A percentile compares a stretch with the other conserved stretches of the same genome.
Evolutionary conservation across 2,888 invertebrate genomes (phyloP).

Genomic region (Bimastos eiseni): DNA sequence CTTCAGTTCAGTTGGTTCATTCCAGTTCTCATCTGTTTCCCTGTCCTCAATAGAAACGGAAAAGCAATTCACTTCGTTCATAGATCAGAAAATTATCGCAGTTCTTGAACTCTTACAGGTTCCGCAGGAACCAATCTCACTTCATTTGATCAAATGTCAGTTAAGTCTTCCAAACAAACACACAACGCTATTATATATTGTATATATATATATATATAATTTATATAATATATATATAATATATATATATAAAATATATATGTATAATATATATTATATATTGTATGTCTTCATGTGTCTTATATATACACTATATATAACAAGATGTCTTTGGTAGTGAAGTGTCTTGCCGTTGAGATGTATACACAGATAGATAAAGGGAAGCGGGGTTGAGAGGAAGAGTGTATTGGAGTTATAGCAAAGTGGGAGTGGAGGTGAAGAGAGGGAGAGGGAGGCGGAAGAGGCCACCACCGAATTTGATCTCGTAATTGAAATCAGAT

Average conservation of each 20-base stretch:
- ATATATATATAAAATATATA: neutral
- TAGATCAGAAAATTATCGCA: neutral
- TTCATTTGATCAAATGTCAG: neutral
- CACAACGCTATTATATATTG: neutral
- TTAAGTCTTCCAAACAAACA: neutral
- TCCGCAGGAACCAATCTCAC: neutral
- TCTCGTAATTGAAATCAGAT: conserved; percentile 13
- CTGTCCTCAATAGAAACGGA: neutral
- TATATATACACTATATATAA: neutral
- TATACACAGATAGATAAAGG: neutral
- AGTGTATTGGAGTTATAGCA: neutral
- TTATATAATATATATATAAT: neutral
- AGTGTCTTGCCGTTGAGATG: neutral
- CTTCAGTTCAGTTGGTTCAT: neutral
- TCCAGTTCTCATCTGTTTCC: neutral
- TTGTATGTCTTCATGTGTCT: too few species aligned
- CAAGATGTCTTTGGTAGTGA: neutral
- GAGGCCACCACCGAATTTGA: neutral
- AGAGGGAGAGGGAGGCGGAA: neutral
- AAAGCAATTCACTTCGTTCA: neutral
- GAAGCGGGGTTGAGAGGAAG: neutral
- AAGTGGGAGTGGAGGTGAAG: neutral
- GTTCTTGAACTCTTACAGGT: conserved; percentile 2
- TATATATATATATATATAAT: too few species aligned
- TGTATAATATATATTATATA: too few species aligned